Conservation (phyloP, 2,888 invertebrate genomes). For the Watsonalla binaria region DNA sequence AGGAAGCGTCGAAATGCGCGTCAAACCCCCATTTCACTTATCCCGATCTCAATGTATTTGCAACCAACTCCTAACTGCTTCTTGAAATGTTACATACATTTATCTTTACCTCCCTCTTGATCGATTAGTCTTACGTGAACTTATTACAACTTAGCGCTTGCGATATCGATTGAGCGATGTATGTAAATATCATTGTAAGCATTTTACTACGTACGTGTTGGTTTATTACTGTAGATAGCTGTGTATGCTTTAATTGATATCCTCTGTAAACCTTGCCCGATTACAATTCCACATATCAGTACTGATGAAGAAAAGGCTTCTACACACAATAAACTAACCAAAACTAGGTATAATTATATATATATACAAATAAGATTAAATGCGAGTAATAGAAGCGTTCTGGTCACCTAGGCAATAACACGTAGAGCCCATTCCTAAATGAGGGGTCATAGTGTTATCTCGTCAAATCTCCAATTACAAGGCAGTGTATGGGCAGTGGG, state of each 20-base stretch:
- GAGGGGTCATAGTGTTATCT: slow-evolving; percentile 69
- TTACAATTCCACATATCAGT: too few species aligned
- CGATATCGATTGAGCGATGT: background rate
- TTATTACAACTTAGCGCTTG: slow-evolving; percentile 9
- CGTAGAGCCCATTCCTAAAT: slow-evolving; percentile 50
- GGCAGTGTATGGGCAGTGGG: slow-evolving; percentile 35
- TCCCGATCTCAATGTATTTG: slow-evolving; percentile 44
- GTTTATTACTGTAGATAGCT: background rate
- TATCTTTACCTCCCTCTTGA: slow-evolving; percentile 11
- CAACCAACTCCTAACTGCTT: slow-evolving; percentile 21
- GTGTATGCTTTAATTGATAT: too few species aligned
- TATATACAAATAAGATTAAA: background rate
- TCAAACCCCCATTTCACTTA: slow-evolving; percentile 65
- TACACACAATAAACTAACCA: too few species aligned
- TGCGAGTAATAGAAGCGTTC: background rate
- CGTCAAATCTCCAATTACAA: slow-evolving; percentile 73
- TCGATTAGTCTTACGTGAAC: slow-evolving; percentile 23
- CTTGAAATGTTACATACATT: slow-evolving; percentile 23
- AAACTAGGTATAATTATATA: too few species aligned
- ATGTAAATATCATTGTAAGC: background rate
- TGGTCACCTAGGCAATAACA: slow-evolving; percentile 17
- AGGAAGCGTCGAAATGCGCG: slow-evolving; percentile 59
- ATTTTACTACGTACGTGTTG: background rate
- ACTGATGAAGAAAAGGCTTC: background rate
- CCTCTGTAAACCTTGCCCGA: too few species aligned